Base-by-base conservation (phyloP, 2,888 invertebrate species). In the Odontocerum albicorne region DNA sequence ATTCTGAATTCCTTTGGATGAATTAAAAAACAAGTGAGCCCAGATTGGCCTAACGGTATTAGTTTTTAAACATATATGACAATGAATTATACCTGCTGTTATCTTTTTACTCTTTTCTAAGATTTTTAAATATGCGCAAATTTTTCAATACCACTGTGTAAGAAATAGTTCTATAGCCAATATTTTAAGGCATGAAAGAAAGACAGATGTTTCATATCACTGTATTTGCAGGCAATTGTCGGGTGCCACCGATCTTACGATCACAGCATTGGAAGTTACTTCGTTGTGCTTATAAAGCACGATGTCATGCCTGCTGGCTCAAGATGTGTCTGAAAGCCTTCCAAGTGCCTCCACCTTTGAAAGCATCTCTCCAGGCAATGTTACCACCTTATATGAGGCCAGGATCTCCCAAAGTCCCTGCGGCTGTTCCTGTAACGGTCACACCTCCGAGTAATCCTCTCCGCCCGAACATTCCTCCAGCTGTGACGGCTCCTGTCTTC, bases 281-380 rank as follows among this genome's bases (percentile, higher is more conserved):
- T 55, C 74, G 80, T 62, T 86, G 86, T 68, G 83, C 87, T 21
- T 86, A 86, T 67, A 86, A 86, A 67, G 82, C 87, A 33, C 78
- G 90, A 31, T 94, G 93, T 72, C 85, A 88, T 47, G 91, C 91
- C 12, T 94, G 93, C 70, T 92, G 93, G 90, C 77, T 93, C 8
- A 89, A 88, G 72, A 84, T 90, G 79, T 92, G 92, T 69, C 74
- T 92, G 38, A 84, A 86, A 65, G 84, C 87, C 56, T 90, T 90
- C 70, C 88, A 89, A 71, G 83, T 92, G 67, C 88, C 91, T 45
- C 75, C 82, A 20, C 80, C 81, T 33, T 77, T 89, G 56, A 83
- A 84, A 66, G 77, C 83, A 57, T 84, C 85, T 45, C 74, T 92
- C 49, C 82, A 82, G 59, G 79, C 83, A 47, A 81, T 89, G 72